Evolutionary conservation across 2,888 invertebrate species (phyloP), one percentile per base, ranked within the genome.

Genomic region (Drosophila gaucha): DNA sequence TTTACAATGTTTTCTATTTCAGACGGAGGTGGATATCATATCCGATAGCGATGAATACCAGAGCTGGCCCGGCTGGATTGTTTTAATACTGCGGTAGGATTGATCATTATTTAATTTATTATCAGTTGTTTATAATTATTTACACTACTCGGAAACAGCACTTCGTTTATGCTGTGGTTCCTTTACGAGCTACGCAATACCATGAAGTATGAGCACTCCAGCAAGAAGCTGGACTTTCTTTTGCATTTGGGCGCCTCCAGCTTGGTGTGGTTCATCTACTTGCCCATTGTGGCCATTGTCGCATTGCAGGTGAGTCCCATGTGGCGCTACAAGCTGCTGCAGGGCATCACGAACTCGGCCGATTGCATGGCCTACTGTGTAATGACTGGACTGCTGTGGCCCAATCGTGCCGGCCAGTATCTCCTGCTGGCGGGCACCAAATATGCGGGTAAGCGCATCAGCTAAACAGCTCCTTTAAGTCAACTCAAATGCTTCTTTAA

Each of bases 11-110:
- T 35, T 69, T 68, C 65, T 66, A 52, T 92, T 93, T 60, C 91
- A 98, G 98, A 97, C 97, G 65, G 98, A 98, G 93, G 96, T 99
- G 36, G 98, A 99, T 91, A 97, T 97, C 49, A 96, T 98, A 80
- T 97, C 98, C 90, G 98, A 99, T 90, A 96, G 97, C 55, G 98
- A 98, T 89, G 98, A 99, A 90, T 99, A 98, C 92, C 98, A 98
- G 92, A 98, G 98, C 0, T 98, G 98, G 97, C 98, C 99, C 0
- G 99, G 99, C 5, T 98, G 98, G 96, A 94, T 98, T 70, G 97
- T 98, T 68, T 94, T 99, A 0, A 94, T 96, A 26, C 95, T 99
- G 75, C 93, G 92, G 92, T 92, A 67, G 4, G 50, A n/a, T 46
- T 0, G 1, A 31, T 8, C 3, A 16, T 9, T 2, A 44, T 0